Evolutionary conservation across 2,888 invertebrate species (phyloP), one percentile per base, ranked within the genome.

Genomic region (Camptogramma bilineatum): DNA sequence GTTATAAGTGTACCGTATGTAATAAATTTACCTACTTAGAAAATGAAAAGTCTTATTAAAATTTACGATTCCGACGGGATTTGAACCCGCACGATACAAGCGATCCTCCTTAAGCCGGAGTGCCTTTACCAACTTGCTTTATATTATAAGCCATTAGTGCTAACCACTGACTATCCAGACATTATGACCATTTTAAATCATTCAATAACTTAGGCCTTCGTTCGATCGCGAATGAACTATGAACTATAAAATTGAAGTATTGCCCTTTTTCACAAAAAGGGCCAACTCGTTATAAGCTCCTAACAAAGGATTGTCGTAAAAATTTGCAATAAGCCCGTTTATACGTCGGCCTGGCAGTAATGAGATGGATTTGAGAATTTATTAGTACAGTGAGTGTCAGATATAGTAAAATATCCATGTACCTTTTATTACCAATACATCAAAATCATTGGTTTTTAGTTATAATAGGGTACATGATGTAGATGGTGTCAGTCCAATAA

Each of bases 211-310:
- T 86, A 87, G 83, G 76, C 78, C 74, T 82, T 80, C 82, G 86
- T 80, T 79, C 76, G 76, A 74, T 76, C 77, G 76, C 70, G 74
- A 80, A 79, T 87, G 91, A 90, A 91, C 91, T 90, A 91, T 87
- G 90, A 88, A 87, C 91, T 88, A 89, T 91, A 91, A 92, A 91
- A 86, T 91, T 91, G 89, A 91, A 87, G 89, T 82, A 90, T 88
- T 81, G 84, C 86, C 77, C 74, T 82, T 81, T 83, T 85, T 84
- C 80, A 81, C 76, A 88, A 90, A 85, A 85, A 85, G 81, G 78
- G 77, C 72, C 77, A 79, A 87, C 85, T 86, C 82, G 82, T 86
- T 85, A 84, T 78, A 58, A 54, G 53, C 82, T 71, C 82, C 77
- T 81, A 83, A 88, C 87, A 88, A 87, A 82, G 79, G 83, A 75